phyloP scores from a whole-genome alignment of 2,888 invertebrate species.

The Geophilus truncorum region DNA sequence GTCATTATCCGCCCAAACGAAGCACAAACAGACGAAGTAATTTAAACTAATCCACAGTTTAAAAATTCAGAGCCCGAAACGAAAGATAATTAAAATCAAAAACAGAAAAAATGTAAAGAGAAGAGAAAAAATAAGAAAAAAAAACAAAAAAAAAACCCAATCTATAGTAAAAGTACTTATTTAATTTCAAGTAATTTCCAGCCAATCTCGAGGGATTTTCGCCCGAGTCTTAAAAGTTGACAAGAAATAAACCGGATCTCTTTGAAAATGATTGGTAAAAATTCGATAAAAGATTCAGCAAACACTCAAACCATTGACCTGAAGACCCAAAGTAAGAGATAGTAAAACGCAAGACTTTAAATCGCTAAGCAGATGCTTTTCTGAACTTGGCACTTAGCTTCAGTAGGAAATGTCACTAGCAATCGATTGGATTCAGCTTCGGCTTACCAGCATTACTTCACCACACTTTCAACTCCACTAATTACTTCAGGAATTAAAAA shows the following conservation, averaged over 20 bases:
- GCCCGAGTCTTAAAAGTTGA: not conserved
- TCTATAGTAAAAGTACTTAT: not conserved
- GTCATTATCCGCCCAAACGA: not conserved
- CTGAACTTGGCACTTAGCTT: not conserved
- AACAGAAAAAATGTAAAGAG: not conserved
- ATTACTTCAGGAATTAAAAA: not conserved
- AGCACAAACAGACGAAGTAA: not conserved
- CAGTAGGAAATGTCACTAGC: not conserved
- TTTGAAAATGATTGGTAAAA: not conserved
- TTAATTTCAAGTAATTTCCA: not conserved
- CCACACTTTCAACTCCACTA: not conserved
- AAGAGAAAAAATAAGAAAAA: no score
- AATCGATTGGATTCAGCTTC: not conserved
- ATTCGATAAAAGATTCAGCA: not conserved
- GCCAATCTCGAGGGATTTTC: not conserved
- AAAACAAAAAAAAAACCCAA: no score
- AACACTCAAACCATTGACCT: not conserved
- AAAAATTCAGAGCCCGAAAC: not conserved
- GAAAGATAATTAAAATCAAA: not conserved
- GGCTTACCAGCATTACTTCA: not conserved
- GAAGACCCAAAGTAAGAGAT: not conserved
- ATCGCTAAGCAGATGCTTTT: not conserved
- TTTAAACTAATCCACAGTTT: not conserved
- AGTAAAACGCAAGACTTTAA: not conserved
- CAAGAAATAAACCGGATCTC: not conserved